Percentiles rank a stretch among this genome's conserved stretches.
These are phyloP conservation scores for Nomada goodeniana DNA, from an alignment of 2,888 invertebrate genomes.

Conservation along the genomic window DNA sequence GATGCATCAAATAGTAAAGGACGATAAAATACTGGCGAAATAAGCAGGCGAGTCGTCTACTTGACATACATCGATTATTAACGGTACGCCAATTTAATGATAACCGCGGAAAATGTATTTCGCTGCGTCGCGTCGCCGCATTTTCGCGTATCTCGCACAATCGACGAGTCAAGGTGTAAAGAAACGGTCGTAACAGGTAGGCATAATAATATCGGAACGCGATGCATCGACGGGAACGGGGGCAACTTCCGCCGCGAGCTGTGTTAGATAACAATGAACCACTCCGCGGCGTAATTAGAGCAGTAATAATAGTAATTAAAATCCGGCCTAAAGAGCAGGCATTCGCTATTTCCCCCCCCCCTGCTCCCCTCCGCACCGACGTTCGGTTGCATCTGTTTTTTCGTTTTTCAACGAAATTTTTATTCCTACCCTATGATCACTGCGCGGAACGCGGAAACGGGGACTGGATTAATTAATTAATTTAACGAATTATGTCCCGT, in stretches of 20 bases:
- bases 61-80: not conserved
- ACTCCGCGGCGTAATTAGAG: not conserved
- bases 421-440: too few relatives aligned
- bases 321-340: not conserved
- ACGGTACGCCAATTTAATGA: not conserved
- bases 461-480: conserved; percentile 4
- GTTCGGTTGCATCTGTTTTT: not conserved
- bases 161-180: not conserved
- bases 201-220: not conserved
- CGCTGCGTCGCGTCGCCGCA: too few relatives aligned
- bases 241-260: not conserved
- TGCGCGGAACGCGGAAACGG: not conserved
- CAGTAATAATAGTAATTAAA: conserved; percentile 8
- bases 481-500: not conserved
- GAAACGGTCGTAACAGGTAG: not conserved
- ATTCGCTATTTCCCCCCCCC: too few relatives aligned
- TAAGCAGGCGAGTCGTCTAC: not conserved
- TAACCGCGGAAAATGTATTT: not conserved
- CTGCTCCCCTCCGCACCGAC: not conserved
- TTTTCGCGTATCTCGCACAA: not conserved
- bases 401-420: not conserved
- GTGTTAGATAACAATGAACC: not conserved
- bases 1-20: conserved; percentile 14
- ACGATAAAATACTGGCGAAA: conserved; percentile 19
- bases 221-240: not conserved